Evolutionary conservation across 2,113 vertebrate species (phyloP).

Genomic region (Notarius lentiginosus): DNA sequence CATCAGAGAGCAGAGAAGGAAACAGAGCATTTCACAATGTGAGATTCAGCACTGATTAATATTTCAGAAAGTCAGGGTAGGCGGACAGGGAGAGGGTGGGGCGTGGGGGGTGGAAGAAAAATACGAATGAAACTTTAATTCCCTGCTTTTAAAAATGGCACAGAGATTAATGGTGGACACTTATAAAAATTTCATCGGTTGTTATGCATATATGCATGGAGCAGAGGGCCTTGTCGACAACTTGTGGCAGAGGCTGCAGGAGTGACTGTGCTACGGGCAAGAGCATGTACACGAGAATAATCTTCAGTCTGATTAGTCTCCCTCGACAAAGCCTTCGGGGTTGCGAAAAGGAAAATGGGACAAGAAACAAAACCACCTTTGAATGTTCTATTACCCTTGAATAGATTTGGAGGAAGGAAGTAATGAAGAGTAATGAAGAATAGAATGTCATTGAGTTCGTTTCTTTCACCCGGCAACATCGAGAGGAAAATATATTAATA

Average conservation of each 20-base stretch:
- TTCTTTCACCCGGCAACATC: neutral
- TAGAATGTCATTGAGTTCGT: neutral
- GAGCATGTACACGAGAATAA: constrained; percentile 28
- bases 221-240: constrained; percentile 48
- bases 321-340: neutral
- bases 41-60: constrained; percentile 71
- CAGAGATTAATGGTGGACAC: constrained; percentile 68
- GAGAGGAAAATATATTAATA: neutral
- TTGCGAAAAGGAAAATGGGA: constrained; percentile 13
- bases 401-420: neutral
- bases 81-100: constrained; percentile 36
- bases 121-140: constrained; percentile 72
- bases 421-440: constrained; percentile 4
- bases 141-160: constrained; percentile 63
- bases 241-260: constrained; percentile 41
- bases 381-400: constrained; percentile 1
- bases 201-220: constrained; percentile 68
- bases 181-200: constrained; percentile 67
- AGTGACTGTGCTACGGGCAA: constrained; percentile 50
- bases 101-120: constrained; percentile 45
- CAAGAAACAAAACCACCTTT: constrained; percentile 11
- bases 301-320: constrained; percentile 11
- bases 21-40: constrained; percentile 42
- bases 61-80: constrained; percentile 62
- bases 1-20: constrained; percentile 29